Base-by-base conservation (phyloP, 2,113 vertebrate species). In the Syrmaticus mikado region DNA sequence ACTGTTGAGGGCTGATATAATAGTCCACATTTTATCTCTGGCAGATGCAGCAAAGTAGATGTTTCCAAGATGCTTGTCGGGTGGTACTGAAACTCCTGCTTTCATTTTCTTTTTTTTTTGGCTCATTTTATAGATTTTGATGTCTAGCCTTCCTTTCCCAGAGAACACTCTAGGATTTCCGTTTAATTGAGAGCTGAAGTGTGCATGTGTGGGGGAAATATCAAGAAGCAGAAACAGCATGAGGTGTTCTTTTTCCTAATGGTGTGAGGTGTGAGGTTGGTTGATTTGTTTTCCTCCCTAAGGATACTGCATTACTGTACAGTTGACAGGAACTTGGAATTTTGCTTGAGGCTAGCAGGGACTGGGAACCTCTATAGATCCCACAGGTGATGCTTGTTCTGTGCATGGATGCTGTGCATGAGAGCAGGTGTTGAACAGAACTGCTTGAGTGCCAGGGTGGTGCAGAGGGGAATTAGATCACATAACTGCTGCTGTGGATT, bases 21-120 rank as follows among this genome's bases (percentile, higher is more conserved):
- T 38, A 90, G 73, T 32, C 36, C 28, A 34, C 6, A 18, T 22
- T 61, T 85, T 45, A 81, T 38, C 57, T 94, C 66, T 86, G 73
- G 75, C 88, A 95, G 92, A 92, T 48, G 79, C 30, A 87, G n/a
- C 57, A 80, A 53, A 87, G 67, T 64, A 80, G 85, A 62, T 52
- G 34, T 72, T 93, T 92, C 71, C 75, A 87, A 89, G 84, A 46
- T 72, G 61, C 75, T 93, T 55, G 38, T 89, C 64, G 87, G 57
- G 68, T 89, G 65, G 72, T 27, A n/a, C 0, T 90, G 32, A 41
- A 81, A 92, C 40, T 81, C n/a, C 6, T n/a, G 62, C 18, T 90
- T 80, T 70, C 14, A 6, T 28, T 28, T 11, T 30, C 28, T 20
- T 71, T 79, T 75, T 75, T 52, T 89, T 61, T 36, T 64, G 8